Base-by-base conservation (phyloP, 1,140 invertebrate genomes). In the Ceratina japonica region DNA sequence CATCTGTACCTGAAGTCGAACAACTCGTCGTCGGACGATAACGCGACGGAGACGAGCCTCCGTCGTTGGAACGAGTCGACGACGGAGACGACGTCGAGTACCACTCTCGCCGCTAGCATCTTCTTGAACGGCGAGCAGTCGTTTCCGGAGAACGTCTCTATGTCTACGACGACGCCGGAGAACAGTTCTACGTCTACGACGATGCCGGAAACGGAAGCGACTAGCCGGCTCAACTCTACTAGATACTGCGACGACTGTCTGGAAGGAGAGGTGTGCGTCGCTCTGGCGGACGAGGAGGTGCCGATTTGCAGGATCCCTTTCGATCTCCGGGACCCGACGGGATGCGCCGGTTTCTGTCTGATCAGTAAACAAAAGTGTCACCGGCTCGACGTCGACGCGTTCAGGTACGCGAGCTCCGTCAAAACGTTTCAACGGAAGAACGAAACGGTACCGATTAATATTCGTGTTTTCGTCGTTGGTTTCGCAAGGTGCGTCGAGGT, bases 321-420 rank as follows among this genome's bases (percentile, higher is more conserved):
- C 2, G 95, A 97, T 88, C 84, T 88, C 8, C 89, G 91, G 7
- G 96, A 97, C 89, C 94, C 95, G 1, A 95, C 95, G 76, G 96
- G 95, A 76, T 97, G 96, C 86, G 95, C 95, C 13, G 96, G 96
- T 3, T 92, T 95, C 8, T 97, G 96, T 87, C 90, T 93, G 37
- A 91, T 95, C 59, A 94, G 95, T 78, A 94, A 93, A 18, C 95
- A 97, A 88, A 94, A 94, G 76, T 97, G 96, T 89, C 95, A 95
- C 88, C 91, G 94, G 72, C 91, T 97, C 5, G 94, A 95, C 75
- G 87, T 90, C 4, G 90, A 93, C 61, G 93, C 93, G 3, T 94
- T 91, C 84, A 93, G 93, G 93, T 94, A 56, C 4, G 27, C 27
- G 2, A 1, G 27, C 27, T 31, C 27, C 4, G 4, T n/a, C 54